Conservation (phyloP, 2,888 invertebrate species). For the Bellardia pandia region DNA sequence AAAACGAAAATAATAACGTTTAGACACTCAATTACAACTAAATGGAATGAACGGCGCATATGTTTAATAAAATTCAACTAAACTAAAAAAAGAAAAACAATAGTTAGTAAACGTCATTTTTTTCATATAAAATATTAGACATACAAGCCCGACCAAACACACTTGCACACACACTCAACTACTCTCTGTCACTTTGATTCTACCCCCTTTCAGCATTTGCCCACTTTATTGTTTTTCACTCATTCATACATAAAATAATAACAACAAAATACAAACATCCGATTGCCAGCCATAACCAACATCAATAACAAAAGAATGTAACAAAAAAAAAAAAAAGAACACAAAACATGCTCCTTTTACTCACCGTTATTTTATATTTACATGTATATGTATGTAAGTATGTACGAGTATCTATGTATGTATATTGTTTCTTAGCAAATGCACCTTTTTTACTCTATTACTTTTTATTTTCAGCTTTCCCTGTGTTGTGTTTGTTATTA, state of each 20-base stretch:
- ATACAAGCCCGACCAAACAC: conserved; percentile 34
- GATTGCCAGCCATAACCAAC: conserved; percentile 2
- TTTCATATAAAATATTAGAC: background rate
- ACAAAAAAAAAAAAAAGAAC: background rate
- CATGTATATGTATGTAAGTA: too few species aligned
- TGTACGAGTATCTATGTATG: too few species aligned
- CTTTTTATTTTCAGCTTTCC: background rate
- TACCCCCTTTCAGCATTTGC: conserved; percentile 45
- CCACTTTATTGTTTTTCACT: background rate
- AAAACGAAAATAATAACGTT: conserved; percentile 3
- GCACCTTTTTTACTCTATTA: background rate
- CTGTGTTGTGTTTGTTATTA: conserved; percentile 4
- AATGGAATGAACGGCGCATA: conserved; percentile 59
- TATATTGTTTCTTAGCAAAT: conserved; percentile 8
- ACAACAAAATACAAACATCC: background rate
- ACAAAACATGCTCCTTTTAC: conserved; percentile 39
- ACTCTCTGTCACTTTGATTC: conserved; percentile 1
- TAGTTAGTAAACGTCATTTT: conserved; percentile 2
- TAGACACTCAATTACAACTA: conserved; percentile 30
- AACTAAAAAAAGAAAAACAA: conserved; percentile 12
- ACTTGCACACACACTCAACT: conserved; percentile 43
- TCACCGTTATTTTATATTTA: conserved; percentile 31
- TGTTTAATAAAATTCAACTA: conserved; percentile 53
- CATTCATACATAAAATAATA: background rate
- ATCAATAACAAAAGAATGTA: conserved; percentile 29